Evolutionary conservation across 2,113 vertebrate species (phyloP).

Genomic region (Rhagologus leucostigma): DNA sequence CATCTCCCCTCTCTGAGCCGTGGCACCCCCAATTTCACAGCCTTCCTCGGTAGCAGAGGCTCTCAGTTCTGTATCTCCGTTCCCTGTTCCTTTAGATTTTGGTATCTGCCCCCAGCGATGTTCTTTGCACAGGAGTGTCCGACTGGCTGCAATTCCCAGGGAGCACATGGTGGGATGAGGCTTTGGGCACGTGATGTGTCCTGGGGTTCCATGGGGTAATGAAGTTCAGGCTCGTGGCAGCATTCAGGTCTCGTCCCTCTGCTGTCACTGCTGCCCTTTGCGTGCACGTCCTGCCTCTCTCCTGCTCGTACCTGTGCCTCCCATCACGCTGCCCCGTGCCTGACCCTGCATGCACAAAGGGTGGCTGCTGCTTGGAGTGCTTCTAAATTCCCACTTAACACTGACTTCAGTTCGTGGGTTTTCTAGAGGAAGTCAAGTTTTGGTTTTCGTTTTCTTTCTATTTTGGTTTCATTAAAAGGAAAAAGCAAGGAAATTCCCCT

Average conservation of each 20-base stretch:
- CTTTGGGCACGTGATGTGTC: background rate
- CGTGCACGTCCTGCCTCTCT: background rate
- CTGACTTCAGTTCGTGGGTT: background rate
- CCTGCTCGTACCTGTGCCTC: background rate
- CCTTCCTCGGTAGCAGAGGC: background rate
- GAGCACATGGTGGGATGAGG: background rate
- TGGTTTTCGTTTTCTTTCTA: background rate
- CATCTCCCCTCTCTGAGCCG: background rate
- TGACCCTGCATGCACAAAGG: background rate
- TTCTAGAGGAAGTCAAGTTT: background rate
- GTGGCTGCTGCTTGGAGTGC: background rate
- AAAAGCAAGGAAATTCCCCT: background rate
- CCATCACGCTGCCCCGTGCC: rapidly evolving
- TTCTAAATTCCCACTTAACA: background rate
- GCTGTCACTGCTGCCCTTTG: background rate
- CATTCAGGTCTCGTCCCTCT: background rate
- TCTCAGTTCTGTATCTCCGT: background rate
- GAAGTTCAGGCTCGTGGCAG: background rate
- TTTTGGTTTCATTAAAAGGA: background rate
- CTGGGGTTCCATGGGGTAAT: background rate
- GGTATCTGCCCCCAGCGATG: background rate
- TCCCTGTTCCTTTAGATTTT: background rate
- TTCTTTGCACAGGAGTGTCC: background rate
- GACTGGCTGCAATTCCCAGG: background rate
- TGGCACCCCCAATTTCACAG: background rate